Base-by-base conservation (phyloP, 2,888 invertebrate species). In the Frankliniella fusca region DNA sequence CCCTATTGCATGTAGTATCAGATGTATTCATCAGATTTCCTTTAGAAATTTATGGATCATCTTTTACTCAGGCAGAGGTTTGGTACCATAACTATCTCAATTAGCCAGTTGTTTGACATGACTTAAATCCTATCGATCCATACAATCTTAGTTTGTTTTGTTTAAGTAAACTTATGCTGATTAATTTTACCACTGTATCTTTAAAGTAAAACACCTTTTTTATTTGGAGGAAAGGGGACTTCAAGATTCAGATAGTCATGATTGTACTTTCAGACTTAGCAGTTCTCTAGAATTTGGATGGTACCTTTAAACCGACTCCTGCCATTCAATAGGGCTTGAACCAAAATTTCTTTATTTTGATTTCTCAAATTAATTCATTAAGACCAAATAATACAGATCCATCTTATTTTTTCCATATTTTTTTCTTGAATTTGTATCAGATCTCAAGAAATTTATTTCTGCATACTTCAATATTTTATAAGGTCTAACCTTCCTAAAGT, bases 351-450 rank as follows among this genome's bases (percentile, higher is more conserved):
- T 54, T 76, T 76, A 76, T 76, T 76, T 76, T 76, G 27, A 76
- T 76, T 76, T 76, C 70, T 76, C 70, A 27, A 27, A 76, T 76
- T 23, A 76, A 76, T 76, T 76, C 70, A 76, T 76, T 76, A 76
- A 76, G 70, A 76, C 70, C n/a, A 27, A 76, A 76, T 76, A 76
- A 27, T 76, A 76, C 27, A 76, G 27, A 76, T 23, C 27, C 70
- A 76, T 76, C 70, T 76, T 76, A 76, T 76, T 76, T 76, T 76
- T 76, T 76, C 70, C 70, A 76, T 76, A 27, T 76, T 70, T 76
- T 76, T 76, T 23, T 27, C 8, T 76, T 27, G 23, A 76, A 76
- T 76, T 27, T 76, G 27, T 27, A 76, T 76, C 70, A 76, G 70
- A 76, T 76, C 70, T 76, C 70, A 76, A 76, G 70, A 76, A 76